A percentile compares a stretch with the other conserved stretches of the same genome.
phyloP scores from a whole-genome alignment of 2,888 invertebrate species.

The Uropetala carovei region DNA sequence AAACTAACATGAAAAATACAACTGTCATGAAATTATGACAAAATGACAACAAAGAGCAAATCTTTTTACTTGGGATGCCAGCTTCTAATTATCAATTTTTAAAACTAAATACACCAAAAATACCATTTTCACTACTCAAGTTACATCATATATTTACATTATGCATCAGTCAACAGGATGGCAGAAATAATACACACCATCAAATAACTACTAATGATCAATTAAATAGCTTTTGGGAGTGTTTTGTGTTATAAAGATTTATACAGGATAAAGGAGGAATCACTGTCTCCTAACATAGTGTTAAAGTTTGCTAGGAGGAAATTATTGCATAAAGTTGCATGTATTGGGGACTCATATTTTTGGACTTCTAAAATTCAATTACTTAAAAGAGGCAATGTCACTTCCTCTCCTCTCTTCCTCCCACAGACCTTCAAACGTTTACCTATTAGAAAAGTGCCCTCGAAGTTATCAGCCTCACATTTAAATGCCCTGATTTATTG shows the following conservation, averaged over 20 bases:
- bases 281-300: constrained; percentile 46
- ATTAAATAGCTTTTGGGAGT: constrained; percentile 30
- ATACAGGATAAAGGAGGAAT: constrained; percentile 48
- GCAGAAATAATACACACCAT: constrained; percentile 43
- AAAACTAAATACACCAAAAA: constrained; percentile 40
- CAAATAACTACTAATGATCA: constrained; percentile 35
- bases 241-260: constrained; percentile 44
- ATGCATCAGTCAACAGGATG: constrained; percentile 36
- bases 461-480: constrained; percentile 40
- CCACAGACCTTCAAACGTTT: constrained; percentile 46
- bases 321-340: constrained; percentile 43
- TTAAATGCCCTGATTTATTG: constrained; percentile 33
- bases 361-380: constrained; percentile 24
- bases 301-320: constrained; percentile 40
- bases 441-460: constrained; percentile 49
- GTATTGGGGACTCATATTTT: constrained; percentile 33
- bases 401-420: constrained; percentile 62
- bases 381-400: constrained; percentile 52
- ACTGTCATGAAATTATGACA: constrained; percentile 18
- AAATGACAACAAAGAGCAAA: constrained; percentile 4
- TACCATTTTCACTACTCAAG: constrained; percentile 32
- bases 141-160: constrained; percentile 46
- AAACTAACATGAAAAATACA: constrained; percentile 60
- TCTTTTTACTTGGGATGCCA: constrained; percentile 36
- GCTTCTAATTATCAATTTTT: not conserved